Evolutionary conservation across 2,797 vertebrate genomes (phyloP).

Genomic region (Otolemur crassicaudatus): DNA sequence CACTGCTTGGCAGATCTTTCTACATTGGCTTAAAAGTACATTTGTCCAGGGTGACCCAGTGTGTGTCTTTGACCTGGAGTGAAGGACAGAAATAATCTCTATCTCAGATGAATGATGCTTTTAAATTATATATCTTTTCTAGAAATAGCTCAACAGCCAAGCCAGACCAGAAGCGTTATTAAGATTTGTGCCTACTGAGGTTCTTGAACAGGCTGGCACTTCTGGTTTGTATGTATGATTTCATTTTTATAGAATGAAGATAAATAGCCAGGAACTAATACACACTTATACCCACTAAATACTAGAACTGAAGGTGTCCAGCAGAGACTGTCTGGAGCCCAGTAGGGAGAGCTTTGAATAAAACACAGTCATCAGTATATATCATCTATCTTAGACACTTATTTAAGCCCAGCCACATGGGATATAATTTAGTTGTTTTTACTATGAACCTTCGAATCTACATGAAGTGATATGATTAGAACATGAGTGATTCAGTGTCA

Average conservation of each 20-base stretch:
- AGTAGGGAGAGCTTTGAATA: not conserved
- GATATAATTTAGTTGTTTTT: not conserved
- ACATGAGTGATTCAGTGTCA: not conserved
- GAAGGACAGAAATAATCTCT: slow-evolving; percentile 70
- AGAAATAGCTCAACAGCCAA: slow-evolving; percentile 62
- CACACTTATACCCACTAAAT: not conserved
- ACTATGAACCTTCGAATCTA: not conserved
- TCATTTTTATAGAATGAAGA: slow-evolving; percentile 67
- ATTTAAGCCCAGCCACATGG: not conserved
- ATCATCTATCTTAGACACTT: not conserved
- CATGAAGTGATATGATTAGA: not conserved
- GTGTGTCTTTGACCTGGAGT: slow-evolving; percentile 56
- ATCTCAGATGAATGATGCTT: slow-evolving; percentile 53
- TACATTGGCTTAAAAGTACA: slow-evolving; percentile 33
- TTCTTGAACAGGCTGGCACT: slow-evolving; percentile 53
- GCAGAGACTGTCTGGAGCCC: not conserved
- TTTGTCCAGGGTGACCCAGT: slow-evolving; percentile 48
- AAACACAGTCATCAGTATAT: not conserved
- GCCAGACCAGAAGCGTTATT: slow-evolving; percentile 60
- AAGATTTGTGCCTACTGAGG: slow-evolving; percentile 70
- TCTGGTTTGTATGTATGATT: slow-evolving; percentile 30
- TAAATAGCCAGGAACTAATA: slow-evolving; percentile 40
- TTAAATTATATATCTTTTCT: slow-evolving; percentile 64
- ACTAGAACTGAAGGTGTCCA: not conserved
- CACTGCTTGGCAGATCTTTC: not conserved